Conservation (phyloP, 2,113 vertebrate genomes). For the Nannospalax galili region DNA sequence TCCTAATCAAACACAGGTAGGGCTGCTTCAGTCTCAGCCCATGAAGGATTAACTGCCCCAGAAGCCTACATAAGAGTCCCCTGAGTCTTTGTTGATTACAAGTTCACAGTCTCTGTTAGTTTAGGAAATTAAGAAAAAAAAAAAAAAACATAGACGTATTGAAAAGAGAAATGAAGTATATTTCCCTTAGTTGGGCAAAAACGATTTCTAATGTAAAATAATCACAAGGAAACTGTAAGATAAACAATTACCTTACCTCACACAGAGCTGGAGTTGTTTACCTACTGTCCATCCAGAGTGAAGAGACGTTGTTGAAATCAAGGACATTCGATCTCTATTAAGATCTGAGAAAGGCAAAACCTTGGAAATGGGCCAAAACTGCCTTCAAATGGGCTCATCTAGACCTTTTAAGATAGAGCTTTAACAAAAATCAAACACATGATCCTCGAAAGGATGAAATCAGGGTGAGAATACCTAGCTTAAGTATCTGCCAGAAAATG, state of each 20-base stretch:
- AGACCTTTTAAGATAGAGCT: not conserved
- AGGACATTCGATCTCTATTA: not conserved
- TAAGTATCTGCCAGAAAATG: not conserved
- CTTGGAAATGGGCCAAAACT: not conserved
- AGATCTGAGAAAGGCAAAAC: not conserved
- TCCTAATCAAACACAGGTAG: not conserved
- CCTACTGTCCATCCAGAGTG: not conserved
- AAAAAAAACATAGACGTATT: not conserved
- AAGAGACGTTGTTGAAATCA: not conserved
- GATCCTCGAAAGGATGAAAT: not conserved
- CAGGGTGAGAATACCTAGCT: not conserved
- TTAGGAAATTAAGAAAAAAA: constrained; percentile 40
- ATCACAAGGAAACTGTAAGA: not conserved
- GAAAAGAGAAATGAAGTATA: not conserved
- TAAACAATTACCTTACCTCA: not conserved
- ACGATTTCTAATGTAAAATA: constrained; percentile 21
- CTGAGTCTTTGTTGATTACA: not conserved
- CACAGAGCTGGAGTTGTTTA: not conserved
- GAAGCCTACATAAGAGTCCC: not conserved
- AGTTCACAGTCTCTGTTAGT: not conserved
- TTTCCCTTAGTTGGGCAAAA: not conserved
- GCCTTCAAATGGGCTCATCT: not conserved
- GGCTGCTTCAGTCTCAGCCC: not conserved
- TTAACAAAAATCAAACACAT: not conserved
- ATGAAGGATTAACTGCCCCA: not conserved